phyloP scores from a whole-genome alignment of 1,140 invertebrate genomes.

The Mesaphorura yosii region DNA sequence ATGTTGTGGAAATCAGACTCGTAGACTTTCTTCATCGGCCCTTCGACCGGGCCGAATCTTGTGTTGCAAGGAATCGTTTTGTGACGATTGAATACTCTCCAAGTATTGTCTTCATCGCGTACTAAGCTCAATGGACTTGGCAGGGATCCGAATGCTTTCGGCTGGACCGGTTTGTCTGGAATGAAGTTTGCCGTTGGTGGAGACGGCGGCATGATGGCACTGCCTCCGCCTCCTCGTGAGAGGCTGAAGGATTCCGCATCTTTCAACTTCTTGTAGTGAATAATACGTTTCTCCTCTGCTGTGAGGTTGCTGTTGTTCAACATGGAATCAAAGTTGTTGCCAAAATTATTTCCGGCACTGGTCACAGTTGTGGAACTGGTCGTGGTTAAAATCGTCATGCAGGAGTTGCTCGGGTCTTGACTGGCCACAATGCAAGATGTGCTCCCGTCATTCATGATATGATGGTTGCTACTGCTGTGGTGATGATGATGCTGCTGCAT shows the following conservation, averaged over 20 bases:
- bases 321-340: no score
- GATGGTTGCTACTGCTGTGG: constrained; percentile 2
- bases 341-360: no score
- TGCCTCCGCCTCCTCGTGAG: no score
- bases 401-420: background rate
- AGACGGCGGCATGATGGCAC: background rate
- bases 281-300: constrained; percentile 27
- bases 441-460: background rate
- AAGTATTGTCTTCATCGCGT: constrained; percentile 10
- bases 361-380: background rate
- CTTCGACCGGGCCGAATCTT: constrained; percentile 28
- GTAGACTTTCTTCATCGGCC: constrained; percentile 22
- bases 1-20: constrained; percentile 19
- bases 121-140: constrained; percentile 18
- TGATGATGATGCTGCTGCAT: constrained; percentile 10
- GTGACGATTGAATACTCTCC: constrained; percentile 19
- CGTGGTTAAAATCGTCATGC: background rate
- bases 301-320: constrained; percentile 8
- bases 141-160: constrained; percentile 22
- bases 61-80: constrained; percentile 19
- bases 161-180: constrained; percentile 27
- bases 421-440: background rate
- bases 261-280: constrained; percentile 27
- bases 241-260: background rate
- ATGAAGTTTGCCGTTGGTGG: constrained; percentile 19